Evolutionary conservation across 2,797 vertebrate species (phyloP).

Genomic region (Coracias cyanogaster): DNA sequence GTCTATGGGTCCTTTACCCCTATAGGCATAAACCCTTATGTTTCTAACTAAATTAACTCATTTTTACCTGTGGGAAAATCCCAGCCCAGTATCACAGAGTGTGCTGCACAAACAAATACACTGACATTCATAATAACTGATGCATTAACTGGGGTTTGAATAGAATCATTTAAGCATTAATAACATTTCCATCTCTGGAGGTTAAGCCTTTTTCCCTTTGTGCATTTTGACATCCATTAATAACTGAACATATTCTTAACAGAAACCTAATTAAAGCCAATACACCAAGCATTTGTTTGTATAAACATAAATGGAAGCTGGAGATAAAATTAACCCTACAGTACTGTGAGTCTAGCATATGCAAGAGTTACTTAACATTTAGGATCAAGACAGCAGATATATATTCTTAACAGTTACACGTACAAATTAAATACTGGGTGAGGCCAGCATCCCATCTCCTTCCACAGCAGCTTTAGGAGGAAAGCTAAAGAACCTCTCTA

Average conservation of each 20-base stretch:
- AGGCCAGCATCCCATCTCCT: background rate
- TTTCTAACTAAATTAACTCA: conserved; percentile 20
- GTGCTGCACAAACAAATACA: background rate
- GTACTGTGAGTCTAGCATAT: background rate
- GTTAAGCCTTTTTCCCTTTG: background rate
- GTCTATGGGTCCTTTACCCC: accelerated
- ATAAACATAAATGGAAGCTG: background rate
- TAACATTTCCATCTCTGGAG: conserved; percentile 52
- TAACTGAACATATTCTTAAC: background rate
- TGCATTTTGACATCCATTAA: conserved; percentile 19
- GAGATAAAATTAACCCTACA: background rate
- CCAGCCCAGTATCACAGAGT: background rate
- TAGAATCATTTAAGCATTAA: conserved; percentile 57
- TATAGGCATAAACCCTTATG: background rate
- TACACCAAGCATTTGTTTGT: background rate
- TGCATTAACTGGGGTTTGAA: conserved; percentile 44
- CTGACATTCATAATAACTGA: conserved; percentile 43
- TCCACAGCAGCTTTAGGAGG: background rate
- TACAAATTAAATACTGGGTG: background rate
- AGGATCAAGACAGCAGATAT: background rate
- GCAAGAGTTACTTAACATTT: background rate
- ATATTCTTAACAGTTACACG: background rate
- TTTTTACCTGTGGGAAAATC: conserved; percentile 61
- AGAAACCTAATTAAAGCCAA: background rate
- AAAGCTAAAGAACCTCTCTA: background rate